Evolutionary conservation across 1,140 invertebrate species (phyloP).

Genomic region (Caenorhabditis briggsae): DNA sequence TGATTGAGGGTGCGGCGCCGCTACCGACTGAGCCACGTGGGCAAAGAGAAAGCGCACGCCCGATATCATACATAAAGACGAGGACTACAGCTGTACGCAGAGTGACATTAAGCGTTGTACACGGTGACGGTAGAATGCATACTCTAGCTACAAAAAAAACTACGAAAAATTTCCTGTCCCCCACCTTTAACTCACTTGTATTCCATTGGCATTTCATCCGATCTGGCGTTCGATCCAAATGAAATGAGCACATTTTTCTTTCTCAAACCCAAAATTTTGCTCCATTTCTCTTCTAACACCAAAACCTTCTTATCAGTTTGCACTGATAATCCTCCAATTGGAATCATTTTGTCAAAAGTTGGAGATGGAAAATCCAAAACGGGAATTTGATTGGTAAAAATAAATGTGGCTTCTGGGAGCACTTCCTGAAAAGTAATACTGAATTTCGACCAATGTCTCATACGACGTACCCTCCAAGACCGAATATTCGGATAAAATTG

Average conservation of each 20-base stretch:
- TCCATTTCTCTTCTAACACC: constrained; percentile 58
- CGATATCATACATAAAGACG: too few relatives aligned
- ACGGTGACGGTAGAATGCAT: too few relatives aligned
- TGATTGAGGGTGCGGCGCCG: too few relatives aligned
- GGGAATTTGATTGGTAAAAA: constrained; percentile 57
- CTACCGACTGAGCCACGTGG: too few relatives aligned
- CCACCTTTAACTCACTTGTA: constrained; percentile 51
- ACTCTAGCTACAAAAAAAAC: too few relatives aligned
- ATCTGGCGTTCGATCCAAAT: constrained; percentile 67
- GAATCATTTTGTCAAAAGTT: constrained; percentile 59
- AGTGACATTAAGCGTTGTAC: too few relatives aligned
- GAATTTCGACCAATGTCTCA: too few relatives aligned
- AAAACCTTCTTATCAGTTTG: constrained; percentile 19
- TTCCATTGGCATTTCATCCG: constrained; percentile 57
- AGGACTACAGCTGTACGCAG: too few relatives aligned
- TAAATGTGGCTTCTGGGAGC: constrained; percentile 52
- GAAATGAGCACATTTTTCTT: constrained; percentile 64
- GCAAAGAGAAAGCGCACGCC: too few relatives aligned
- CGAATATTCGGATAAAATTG: background rate
- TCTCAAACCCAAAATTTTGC: constrained; percentile 32
- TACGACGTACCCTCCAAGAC: background rate
- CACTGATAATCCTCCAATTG: constrained; percentile 63
- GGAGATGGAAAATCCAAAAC: constrained; percentile 58
- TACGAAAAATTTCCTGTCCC: too few relatives aligned
- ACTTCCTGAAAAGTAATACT: constrained; percentile 34